These are phyloP conservation scores for Sycobia sp. DNA, from an alignment of 1,140 invertebrate genomes.

Conservation along the genomic window DNA sequence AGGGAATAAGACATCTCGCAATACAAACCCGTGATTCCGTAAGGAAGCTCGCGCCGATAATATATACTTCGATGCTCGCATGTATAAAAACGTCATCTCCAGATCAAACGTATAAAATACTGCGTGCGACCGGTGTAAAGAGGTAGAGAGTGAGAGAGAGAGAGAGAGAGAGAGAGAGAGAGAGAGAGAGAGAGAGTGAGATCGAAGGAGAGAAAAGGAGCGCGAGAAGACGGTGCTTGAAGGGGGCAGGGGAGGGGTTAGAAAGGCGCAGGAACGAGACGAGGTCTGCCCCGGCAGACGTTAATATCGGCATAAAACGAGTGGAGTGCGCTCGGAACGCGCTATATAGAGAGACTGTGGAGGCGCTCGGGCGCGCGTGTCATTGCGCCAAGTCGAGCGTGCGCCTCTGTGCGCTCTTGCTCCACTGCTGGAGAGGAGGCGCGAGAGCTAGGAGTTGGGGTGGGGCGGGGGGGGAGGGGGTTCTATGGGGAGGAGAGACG, in stretches of 20 bases:
- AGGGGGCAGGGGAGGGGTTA: too few relatives aligned
- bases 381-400: neutral
- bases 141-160: too few relatives aligned
- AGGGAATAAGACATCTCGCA: neutral
- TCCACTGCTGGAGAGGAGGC: too few relatives aligned
- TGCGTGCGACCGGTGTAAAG: neutral
- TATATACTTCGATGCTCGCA: neutral
- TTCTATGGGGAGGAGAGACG: too few relatives aligned
- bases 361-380: neutral
- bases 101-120: conserved; percentile 10
- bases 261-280: too few relatives aligned
- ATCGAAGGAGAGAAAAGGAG: too few relatives aligned
- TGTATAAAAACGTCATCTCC: conserved; percentile 3
- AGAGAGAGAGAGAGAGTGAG: too few relatives aligned
- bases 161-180: too few relatives aligned
- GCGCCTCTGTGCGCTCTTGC: neutral
- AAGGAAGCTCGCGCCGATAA: neutral
- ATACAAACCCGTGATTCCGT: conserved; percentile 7
- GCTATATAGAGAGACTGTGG: neutral
- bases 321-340: too few relatives aligned
- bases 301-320: conserved; percentile 8
- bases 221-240: too few relatives aligned
- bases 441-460: too few relatives aligned
- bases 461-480: too few relatives aligned
- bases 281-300: neutral